Percentiles rank a stretch among this genome's conserved stretches.
Evolutionary conservation across 92 coral and sea anemone species (phyloP).

Genomic region (Phymanthus crucifer): DNA sequence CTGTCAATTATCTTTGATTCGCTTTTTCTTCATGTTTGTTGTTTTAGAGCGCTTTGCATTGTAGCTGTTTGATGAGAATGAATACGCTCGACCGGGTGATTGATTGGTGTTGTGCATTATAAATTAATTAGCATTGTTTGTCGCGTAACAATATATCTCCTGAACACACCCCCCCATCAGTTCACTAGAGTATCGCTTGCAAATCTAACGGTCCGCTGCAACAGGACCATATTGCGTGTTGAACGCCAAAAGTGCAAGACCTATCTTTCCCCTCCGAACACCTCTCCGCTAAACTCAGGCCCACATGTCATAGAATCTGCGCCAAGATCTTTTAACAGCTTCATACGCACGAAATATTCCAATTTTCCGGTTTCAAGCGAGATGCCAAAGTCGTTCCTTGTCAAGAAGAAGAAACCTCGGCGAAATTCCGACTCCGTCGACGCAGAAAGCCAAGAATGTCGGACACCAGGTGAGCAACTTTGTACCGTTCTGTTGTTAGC

Average conservation of each 20-base stretch:
- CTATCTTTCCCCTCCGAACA: not conserved
- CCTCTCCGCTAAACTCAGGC: not conserved
- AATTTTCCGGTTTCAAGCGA: slow-evolving; percentile 29
- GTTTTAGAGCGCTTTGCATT: slow-evolving; percentile 79
- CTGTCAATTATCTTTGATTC: slow-evolving; percentile 74
- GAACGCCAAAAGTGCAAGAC: slow-evolving; percentile 17
- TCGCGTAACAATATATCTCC: slow-evolving; percentile 93
- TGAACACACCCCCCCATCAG: slow-evolving; percentile 84
- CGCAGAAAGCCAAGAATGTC: slow-evolving; percentile 24
- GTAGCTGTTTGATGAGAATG: slow-evolving; percentile 76
- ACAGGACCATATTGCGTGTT: slow-evolving; percentile 15
- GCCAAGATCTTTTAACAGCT: not conserved
- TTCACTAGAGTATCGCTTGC: slow-evolving; percentile 67
- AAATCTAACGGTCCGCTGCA: slow-evolving; percentile 82
- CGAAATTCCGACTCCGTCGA: slow-evolving; percentile 38
- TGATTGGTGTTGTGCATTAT: slow-evolving; percentile 98
- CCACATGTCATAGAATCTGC: not conserved
- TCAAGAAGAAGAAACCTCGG: slow-evolving; percentile 76
- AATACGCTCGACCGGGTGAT: slow-evolving; percentile 78
- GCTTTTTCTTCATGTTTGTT: slow-evolving; percentile 78
- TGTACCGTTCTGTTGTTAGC: slow-evolving; percentile 2
- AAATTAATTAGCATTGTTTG: slow-evolving; percentile 99
- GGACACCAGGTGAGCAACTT: slow-evolving; percentile 47
- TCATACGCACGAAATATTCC: slow-evolving; percentile 1
- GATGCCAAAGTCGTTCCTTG: slow-evolving; percentile 89